Evolutionary conservation across 2,888 invertebrate genomes (phyloP).

Genomic region (Colletes collaris): DNA sequence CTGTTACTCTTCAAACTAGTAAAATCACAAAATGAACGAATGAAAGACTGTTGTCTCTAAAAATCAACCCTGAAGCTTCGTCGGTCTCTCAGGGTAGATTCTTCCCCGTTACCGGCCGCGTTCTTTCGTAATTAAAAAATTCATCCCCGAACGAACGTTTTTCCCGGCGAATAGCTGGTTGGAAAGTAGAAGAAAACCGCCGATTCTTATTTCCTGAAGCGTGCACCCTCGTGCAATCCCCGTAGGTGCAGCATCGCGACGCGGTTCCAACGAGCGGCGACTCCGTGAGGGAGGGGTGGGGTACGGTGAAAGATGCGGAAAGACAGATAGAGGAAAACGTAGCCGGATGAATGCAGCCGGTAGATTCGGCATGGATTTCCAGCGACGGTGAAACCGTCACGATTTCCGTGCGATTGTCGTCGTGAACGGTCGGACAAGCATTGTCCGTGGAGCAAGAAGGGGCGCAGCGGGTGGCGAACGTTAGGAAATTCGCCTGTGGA

Average conservation of each 20-base stretch:
- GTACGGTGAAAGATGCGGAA: constrained; percentile 46
- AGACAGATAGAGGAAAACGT: constrained; percentile 59
- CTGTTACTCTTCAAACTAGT: too few relatives aligned
- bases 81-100: too few relatives aligned
- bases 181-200: background rate
- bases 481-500: constrained; percentile 73
- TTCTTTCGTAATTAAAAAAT: too few relatives aligned
- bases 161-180: background rate
- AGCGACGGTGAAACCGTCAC: constrained; percentile 79
- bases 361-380: constrained; percentile 77
- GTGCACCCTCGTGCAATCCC: constrained; percentile 14
- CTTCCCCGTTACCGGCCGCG: too few relatives aligned
- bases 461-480: constrained; percentile 77
- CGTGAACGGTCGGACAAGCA: constrained; percentile 71
- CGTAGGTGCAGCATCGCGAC: constrained; percentile 4
- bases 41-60: too few relatives aligned
- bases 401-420: constrained; percentile 74
- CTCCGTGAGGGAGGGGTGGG: background rate
- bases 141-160: background rate
- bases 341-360: constrained; percentile 64
- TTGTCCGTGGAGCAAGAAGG: constrained; percentile 71
- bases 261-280: background rate
- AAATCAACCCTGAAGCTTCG: too few relatives aligned
- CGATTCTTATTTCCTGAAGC: constrained; percentile 2
- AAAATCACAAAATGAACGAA: too few relatives aligned